Evolutionary conservation across 2,888 invertebrate species (phyloP).

Genomic region (Melieria omissa): DNA sequence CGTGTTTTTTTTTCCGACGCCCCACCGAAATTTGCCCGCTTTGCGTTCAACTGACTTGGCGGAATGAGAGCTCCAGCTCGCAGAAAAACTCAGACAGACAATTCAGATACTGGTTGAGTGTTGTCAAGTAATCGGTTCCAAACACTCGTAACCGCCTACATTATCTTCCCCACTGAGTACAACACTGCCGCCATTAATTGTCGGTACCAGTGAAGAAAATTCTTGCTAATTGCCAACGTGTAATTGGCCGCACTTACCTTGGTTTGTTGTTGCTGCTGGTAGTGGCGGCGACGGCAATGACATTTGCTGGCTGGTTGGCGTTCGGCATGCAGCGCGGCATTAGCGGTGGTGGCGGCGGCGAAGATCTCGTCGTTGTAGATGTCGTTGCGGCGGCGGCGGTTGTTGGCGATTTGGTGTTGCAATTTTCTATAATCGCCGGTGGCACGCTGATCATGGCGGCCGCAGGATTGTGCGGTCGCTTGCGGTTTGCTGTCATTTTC

Average conservation of each 20-base stretch:
- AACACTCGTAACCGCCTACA: no score
- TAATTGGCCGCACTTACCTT: conserved; percentile 51
- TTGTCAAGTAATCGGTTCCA: no score
- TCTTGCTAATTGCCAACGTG: no score
- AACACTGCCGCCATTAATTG: no score
- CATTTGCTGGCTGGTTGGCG: not conserved
- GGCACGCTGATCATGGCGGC: conserved; percentile 39
- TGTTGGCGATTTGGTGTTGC: conserved; percentile 17
- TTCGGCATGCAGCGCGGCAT: conserved; percentile 55
- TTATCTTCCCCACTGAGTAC: no score
- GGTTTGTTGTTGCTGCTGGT: conserved; percentile 56
- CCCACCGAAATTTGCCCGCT: no score
- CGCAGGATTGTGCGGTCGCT: conserved; percentile 64
- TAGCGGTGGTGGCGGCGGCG: conserved; percentile 62
- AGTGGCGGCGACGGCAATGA: conserved; percentile 5
- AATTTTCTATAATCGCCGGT: conserved; percentile 60
- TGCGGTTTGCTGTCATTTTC: conserved; percentile 54
- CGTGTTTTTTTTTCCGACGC: no score
- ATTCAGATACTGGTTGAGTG: no score
- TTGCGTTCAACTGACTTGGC: no score
- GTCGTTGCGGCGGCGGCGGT: conserved; percentile 35
- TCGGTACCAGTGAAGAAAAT: no score
- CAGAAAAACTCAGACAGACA: no score
- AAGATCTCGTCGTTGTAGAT: conserved; percentile 40
- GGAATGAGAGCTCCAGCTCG: no score